Evolutionary conservation across 2,797 vertebrate species (phyloP), one percentile per base, ranked within the genome.

Genomic region (Acipenser oxyrinchus): DNA sequence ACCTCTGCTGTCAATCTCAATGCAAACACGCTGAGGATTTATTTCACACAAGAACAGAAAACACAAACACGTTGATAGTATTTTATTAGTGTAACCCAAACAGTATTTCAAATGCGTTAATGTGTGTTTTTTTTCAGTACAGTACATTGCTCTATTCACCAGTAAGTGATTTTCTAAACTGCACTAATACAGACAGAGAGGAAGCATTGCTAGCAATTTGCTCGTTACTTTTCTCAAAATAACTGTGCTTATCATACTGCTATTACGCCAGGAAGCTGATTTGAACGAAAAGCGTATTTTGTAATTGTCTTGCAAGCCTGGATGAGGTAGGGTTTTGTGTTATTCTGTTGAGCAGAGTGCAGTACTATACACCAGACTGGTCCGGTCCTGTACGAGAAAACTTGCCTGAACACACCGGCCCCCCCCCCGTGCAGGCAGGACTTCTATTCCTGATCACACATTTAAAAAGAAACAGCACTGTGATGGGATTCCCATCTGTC

Each of bases 241-340:
- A 37, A 37, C 23, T 3, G 23, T 37, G 23, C 4, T 37, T 37
- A 37, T 37, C 23, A 37, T 37, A 37, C 23, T 37, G 23, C 23
- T 37, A 37, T 37, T 3, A 37, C 23, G 23, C 23, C 23, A 37
- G 23, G 4, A 37, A 37, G 23, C 23, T 37, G 23, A 37, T 4
- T 37, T 37, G 23, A 37, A 37, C 23, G 4, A 3, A 37, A 37
- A 37, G 23, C 23, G 23, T 37, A 5, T 65, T 51, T 51, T 51
- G 15, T 51, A 66, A 15, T 68, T 70, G 62, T 58, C 23, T 3
- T 51, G 68, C 68, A 72, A 80, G 75, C 68, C 71, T 74, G 68
- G 71, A 78, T 84, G 86, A 87, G 86, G 84, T 89, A 89, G 86
- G 86, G 81, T 72, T 67, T 52, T 79, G 76, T 60, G 72, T 71